phyloP scores from a whole-genome alignment of 2,888 invertebrate species.

The Pedicia rivosa region DNA sequence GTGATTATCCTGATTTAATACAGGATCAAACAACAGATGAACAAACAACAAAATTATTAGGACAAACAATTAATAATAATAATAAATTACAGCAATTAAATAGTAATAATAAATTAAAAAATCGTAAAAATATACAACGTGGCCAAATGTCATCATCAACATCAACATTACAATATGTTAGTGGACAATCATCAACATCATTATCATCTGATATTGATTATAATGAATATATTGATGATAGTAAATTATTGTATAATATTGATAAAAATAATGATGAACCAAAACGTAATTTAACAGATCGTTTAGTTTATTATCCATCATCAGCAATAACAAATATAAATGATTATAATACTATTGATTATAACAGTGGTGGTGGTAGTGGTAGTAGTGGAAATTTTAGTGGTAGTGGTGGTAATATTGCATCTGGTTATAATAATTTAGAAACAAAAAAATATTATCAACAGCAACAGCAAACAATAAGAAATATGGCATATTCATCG shows the following conservation, averaged over 20 bases:
- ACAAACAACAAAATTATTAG: not conserved
- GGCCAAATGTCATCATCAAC: not conserved
- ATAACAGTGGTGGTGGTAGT: conserved; percentile 19
- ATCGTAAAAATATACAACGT: too few species aligned
- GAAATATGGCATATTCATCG: too few species aligned
- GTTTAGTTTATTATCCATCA: conserved; percentile 63
- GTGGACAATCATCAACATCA: not conserved
- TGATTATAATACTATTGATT: conserved; percentile 32
- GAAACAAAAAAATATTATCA: too few species aligned
- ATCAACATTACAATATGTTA: not conserved
- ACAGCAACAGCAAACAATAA: too few species aligned
- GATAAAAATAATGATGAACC: too few species aligned
- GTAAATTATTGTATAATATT: too few species aligned
- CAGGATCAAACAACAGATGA: conserved; percentile 7
- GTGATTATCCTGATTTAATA: conserved; percentile 13
- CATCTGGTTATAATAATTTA: not conserved
- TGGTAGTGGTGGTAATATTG: not conserved
- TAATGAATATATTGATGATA: too few species aligned
- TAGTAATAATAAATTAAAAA: too few species aligned
- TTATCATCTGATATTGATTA: conserved; percentile 16
- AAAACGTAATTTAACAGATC: conserved; percentile 45
- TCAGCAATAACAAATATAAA: too few species aligned
- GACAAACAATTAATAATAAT: not conserved
- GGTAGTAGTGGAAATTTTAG: not conserved
- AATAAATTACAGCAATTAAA: not conserved